Percentiles rank a stretch among this genome's conserved stretches.
These are phyloP conservation scores for Neogobius melanostomus DNA, from an alignment of 2,113 vertebrate species.

Conservation along the genomic window DNA sequence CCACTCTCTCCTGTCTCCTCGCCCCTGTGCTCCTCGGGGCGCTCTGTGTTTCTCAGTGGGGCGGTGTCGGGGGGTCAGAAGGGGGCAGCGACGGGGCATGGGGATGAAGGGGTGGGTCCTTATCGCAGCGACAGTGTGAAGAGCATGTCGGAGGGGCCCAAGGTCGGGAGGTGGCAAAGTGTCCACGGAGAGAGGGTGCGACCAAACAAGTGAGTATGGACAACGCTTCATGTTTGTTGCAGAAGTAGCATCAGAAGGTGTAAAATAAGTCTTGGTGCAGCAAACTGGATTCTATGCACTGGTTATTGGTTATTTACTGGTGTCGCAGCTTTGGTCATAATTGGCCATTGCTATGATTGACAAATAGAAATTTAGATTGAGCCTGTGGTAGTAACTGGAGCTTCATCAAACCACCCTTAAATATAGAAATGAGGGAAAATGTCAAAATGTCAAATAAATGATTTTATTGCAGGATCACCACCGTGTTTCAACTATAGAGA, in stretches of 20 bases:
- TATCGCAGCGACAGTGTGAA: slow-evolving; percentile 89
- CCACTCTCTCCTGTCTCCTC: slow-evolving; percentile 50
- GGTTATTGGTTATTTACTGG: not conserved
- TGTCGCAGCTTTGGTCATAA: not conserved
- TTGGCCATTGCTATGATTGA: not conserved
- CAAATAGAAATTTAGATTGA: not conserved
- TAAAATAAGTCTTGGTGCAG: slow-evolving; percentile 1
- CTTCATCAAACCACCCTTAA: not conserved
- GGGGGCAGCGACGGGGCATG: slow-evolving; percentile 84
- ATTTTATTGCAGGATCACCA: no score
- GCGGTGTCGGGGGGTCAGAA: slow-evolving; percentile 89
- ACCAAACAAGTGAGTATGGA: slow-evolving; percentile 92
- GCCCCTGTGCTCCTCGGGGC: slow-evolving; percentile 64
- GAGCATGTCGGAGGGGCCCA: slow-evolving; percentile 86
- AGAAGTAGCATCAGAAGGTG: not conserved
- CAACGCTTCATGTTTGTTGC: not conserved
- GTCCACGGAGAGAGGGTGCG: slow-evolving; percentile 95
- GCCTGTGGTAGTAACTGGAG: not conserved
- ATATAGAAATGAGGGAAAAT: not conserved
- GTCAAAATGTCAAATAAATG: no score
- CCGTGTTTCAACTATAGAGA: no score
- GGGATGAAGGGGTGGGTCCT: slow-evolving; percentile 83
- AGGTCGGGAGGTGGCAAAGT: slow-evolving; percentile 91
- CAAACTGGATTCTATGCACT: not conserved
- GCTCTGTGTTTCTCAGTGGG: slow-evolving; percentile 83